A percentile compares a stretch with the other conserved stretches of the same genome.
phyloP scores from a whole-genome alignment of 2,113 vertebrate species.

The Sardina pilchardus region DNA sequence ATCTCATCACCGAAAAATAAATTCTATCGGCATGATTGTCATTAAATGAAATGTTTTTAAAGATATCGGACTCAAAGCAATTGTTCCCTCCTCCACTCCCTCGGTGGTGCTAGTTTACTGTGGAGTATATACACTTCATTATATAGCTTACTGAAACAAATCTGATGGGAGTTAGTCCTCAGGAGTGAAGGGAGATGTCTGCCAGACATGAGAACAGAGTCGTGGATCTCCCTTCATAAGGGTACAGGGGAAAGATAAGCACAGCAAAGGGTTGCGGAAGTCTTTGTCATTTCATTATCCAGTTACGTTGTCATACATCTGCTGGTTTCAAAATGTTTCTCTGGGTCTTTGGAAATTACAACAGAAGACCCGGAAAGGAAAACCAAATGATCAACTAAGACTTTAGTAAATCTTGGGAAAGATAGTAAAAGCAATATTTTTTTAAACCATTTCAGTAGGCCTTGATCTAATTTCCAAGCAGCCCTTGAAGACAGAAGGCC shows the following conservation, averaged over 20 bases:
- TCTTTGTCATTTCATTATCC: background rate
- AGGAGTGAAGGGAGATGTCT: background rate
- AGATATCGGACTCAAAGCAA: background rate
- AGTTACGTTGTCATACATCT: background rate
- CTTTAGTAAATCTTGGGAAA: background rate
- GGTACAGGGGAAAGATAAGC: background rate
- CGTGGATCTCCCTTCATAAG: background rate
- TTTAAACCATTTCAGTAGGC: background rate
- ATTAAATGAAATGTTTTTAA: background rate
- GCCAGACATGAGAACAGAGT: background rate
- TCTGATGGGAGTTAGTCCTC: background rate
- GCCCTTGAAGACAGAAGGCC: background rate
- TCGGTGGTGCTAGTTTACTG: background rate
- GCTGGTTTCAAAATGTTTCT: background rate
- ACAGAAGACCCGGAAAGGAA: background rate
- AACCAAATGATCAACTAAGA: too few species aligned
- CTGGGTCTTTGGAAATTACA: background rate
- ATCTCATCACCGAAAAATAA: background rate
- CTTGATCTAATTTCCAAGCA: background rate
- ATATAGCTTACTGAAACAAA: background rate
- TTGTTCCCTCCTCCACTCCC: background rate
- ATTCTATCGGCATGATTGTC: background rate
- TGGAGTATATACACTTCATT: background rate
- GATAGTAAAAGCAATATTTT: background rate
- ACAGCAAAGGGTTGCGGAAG: background rate